Base-by-base conservation (phyloP, 1,140 invertebrate species). In the Aphelinus certus region DNA sequence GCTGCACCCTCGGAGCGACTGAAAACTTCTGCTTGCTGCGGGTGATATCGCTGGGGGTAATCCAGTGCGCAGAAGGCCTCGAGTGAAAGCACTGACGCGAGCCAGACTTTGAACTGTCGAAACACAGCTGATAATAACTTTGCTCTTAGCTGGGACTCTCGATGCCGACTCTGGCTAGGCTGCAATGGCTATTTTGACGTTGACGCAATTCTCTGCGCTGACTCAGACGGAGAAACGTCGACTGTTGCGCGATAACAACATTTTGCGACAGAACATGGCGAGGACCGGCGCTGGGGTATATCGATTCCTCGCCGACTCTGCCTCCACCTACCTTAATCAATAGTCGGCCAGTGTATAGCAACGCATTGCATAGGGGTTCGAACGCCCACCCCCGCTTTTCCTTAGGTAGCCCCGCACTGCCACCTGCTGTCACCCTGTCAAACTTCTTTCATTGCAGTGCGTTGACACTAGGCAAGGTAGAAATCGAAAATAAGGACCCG, bases 321-420 rank as follows among this genome's bases (percentile, higher is more conserved):
- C 71, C 79, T 83, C 85, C 84, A 84, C 80, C 84, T 86, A 83
- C 75, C 67, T 80, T 83, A 86, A 88, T 88, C 86, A 86, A 87
- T 87, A 88, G 58, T 4, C 55, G 7, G 26, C 26, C 26, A 26
- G 26, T 26, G 26, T 26, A 26, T 26, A 55, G 43, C 56, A 60
- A 46, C 43, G 10, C 26, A 26, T 26, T 9, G 51, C 51, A 9
- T 9, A 9, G 4, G 51, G 4, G 51, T 9, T 53, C 51, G 51
- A 53, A 9, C 51, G 51, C 51, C 51, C 4, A 26, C 26, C 26
- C 26, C 26, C 26, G 26, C 26, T 26, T 26, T 26, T 0, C 26
- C 26, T 26, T 26, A 26, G 26, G 2, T 1, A 6, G 3, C 42
- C 9, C 7, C 4, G 7, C 47, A 51, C 6, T 63, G 65, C 26